Evolutionary conservation across 1,140 invertebrate species (phyloP).

Genomic region (Leguminivora glycinivorella): DNA sequence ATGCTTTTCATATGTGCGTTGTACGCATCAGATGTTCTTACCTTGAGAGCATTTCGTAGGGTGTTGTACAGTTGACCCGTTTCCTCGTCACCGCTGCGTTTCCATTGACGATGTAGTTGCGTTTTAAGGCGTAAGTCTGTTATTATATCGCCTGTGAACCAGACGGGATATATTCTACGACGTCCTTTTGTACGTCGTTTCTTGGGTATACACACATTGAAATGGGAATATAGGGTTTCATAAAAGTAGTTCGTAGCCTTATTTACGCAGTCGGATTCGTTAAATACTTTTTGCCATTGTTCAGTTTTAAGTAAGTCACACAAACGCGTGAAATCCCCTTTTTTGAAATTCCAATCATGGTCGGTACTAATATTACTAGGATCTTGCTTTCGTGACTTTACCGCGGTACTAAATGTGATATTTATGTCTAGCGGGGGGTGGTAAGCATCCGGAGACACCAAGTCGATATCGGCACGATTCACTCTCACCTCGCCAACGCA

Average conservation of each 20-base stretch:
- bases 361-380: not conserved
- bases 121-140: not conserved
- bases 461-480: not conserved
- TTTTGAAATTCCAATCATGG: not conserved
- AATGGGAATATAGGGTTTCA: not conserved
- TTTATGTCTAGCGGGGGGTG: not conserved
- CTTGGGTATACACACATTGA: not conserved
- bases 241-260: not conserved
- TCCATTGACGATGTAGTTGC: not conserved
- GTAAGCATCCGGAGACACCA: not conserved
- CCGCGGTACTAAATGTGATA: not conserved
- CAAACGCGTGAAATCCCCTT: not conserved
- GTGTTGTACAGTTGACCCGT: not conserved
- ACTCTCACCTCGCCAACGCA: not conserved
- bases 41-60: not conserved
- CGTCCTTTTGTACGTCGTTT: not conserved
- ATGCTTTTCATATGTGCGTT: not conserved
- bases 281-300: not conserved
- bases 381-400: not conserved
- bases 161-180: not conserved
- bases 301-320: not conserved
- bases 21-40: not conserved
- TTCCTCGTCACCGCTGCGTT: not conserved
- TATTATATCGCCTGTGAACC: not conserved
- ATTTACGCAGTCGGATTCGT: not conserved